phyloP scores from a whole-genome alignment of 2,888 invertebrate species.

The Watsonalla binaria region DNA sequence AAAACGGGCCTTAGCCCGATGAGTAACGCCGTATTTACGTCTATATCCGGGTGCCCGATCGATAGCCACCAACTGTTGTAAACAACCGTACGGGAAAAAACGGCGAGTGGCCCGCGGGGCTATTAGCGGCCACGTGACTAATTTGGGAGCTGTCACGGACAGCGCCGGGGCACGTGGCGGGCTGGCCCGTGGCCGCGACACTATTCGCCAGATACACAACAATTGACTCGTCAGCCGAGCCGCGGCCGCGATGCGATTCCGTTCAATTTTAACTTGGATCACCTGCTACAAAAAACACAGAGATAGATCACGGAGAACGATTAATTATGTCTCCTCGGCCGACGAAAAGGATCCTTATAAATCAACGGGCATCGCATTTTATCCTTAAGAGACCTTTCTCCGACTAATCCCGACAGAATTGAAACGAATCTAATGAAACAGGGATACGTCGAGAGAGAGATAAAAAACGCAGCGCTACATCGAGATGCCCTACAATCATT shows the following conservation, averaged over 20 bases:
- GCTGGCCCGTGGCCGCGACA: conserved; percentile 14
- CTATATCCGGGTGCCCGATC: conserved; percentile 58
- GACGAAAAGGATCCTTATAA: conserved; percentile 64
- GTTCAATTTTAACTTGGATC: conserved; percentile 27
- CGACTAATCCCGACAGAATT: conserved; percentile 73
- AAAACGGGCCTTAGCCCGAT: conserved; percentile 43
- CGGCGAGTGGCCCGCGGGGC: conserved; percentile 56
- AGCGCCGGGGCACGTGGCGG: conserved; percentile 55
- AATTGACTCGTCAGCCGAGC: conserved; percentile 17
- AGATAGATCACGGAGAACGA: conserved; percentile 53
- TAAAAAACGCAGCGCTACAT: conserved; percentile 51
- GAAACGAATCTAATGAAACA: conserved; percentile 76
- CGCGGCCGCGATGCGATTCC: conserved; percentile 7
- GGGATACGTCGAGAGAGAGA: conserved; percentile 45
- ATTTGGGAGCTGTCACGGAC: conserved; percentile 75
- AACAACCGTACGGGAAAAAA: conserved; percentile 68
- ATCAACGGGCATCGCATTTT: conserved; percentile 69
- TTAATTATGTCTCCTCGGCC: conserved; percentile 63
- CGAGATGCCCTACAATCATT: conserved; percentile 73
- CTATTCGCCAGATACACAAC: conserved; percentile 9
- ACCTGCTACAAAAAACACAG: conserved; percentile 41
- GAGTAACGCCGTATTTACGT: conserved; percentile 62
- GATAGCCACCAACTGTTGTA: conserved; percentile 75
- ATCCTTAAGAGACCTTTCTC: conserved; percentile 69
- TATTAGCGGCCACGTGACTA: conserved; percentile 76